Base-by-base conservation (phyloP, 2,888 invertebrate genomes). In the Spatulosminthurus flaviceps region DNA sequence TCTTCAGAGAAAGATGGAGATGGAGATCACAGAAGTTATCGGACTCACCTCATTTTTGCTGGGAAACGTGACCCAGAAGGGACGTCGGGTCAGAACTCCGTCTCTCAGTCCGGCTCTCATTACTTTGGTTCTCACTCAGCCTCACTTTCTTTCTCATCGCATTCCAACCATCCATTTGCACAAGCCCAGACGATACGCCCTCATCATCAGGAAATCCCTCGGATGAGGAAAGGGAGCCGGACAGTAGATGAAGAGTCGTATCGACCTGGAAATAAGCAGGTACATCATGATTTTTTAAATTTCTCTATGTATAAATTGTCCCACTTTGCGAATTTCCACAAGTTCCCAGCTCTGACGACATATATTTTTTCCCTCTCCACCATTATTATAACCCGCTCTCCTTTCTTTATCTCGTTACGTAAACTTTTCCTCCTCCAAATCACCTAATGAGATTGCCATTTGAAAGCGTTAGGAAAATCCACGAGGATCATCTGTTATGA, bases 121-220 rank as follows among this genome's bases (percentile, higher is more conserved):
- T 83, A 82, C 79, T 83, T 80, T 64, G 83, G 82, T 66, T 71
- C 79, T 26, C 82, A 81, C 73, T 81, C 83, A 76, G 71, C 82
- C 60, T 79, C 84, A n/a, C 78, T 82, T 28, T 82, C 82, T 28
- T 79, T 80, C 64, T 82, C 85, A 29, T 84, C 85, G 83, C 85
- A 85, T 84, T 84, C 84, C 84, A 84, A 83, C 64, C 85, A 85
- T 78, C 85, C 85, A 0, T 85, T 85, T 73, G 84, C 84, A 42
- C 85, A 85, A 78, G 80, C 83, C 42, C 83, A 83, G 34, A 77
- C 66, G 34, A 61, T 74, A 22, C 71, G 76, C n/a, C 83, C 78
- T 0, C 64, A 61, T 64, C 74, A 66, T 19, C 66, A 42, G 28
- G 75, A 34, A 13, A 42, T 28, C 74, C 51, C 76, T 1, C n/a